Evolutionary conservation across 2,888 invertebrate species (phyloP).

Genomic region (Halocaridina rubra): DNA sequence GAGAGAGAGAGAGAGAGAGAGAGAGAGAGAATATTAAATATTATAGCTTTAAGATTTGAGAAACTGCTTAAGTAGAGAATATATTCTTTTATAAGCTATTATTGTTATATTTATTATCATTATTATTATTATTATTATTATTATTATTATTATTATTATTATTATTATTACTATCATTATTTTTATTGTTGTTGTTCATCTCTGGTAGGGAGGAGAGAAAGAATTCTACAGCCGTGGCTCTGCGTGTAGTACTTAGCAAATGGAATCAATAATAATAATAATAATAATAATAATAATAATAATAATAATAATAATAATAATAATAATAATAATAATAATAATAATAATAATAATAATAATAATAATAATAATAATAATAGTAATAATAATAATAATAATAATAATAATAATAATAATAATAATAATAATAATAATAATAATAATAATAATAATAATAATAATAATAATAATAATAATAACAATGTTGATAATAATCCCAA

Average conservation of each 20-base stretch:
- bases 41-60: no score
- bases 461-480: not conserved
- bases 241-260: no score
- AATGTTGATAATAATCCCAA: not conserved
- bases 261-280: not conserved
- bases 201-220: no score
- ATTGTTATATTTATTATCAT: not conserved
- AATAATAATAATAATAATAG: not conserved
- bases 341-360: not conserved
- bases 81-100: not conserved
- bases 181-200: not conserved
- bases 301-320: not conserved
- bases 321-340: not conserved
- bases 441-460: not conserved
- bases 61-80: no score
- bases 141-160: slow-evolving; percentile 1
- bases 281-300: not conserved
- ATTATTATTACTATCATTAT: slow-evolving; percentile 10
- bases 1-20: no score
- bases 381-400: not conserved
- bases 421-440: not conserved
- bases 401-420: not conserved
- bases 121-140: slow-evolving; percentile 18
- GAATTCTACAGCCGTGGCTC: not conserved
- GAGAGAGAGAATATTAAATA: no score